A percentile compares a stretch with the other conserved stretches of the same genome.
Conservation (phyloP, 2,113 vertebrate species). For the Monarcha castaneiventris region DNA sequence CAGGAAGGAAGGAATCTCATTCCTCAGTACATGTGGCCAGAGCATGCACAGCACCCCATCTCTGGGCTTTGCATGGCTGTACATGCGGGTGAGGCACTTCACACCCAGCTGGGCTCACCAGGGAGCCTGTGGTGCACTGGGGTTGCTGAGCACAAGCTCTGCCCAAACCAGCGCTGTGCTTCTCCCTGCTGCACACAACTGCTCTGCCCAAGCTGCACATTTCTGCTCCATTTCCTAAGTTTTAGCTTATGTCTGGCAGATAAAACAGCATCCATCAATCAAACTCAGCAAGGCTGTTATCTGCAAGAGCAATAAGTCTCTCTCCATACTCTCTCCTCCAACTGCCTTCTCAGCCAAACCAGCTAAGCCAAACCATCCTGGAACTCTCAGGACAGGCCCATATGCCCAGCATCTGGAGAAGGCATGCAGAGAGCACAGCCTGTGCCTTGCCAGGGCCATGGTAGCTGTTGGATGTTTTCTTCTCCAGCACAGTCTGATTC, state of each 20-base stretch:
- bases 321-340: background rate
- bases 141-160: background rate
- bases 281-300: slow-evolving; percentile 37
- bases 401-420: slow-evolving; percentile 52
- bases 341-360: slow-evolving; percentile 9
- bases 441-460: background rate
- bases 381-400: slow-evolving; percentile 24
- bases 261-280: slow-evolving; percentile 32
- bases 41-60: background rate
- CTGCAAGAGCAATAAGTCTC: slow-evolving; percentile 8
- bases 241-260: slow-evolving; percentile 40
- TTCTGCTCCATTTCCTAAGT: slow-evolving; percentile 43
- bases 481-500: background rate
- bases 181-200: background rate
- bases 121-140: rapidly evolving
- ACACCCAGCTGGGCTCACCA: background rate
- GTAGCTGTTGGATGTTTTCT: background rate
- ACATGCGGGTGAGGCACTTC: rapidly evolving
- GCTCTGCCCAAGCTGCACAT: background rate
- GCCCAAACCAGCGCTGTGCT: background rate
- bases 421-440: background rate
- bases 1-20: background rate
- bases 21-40: rapidly evolving
- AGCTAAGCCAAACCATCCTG: background rate
- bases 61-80: background rate